A percentile compares a stretch with the other conserved stretches of the same genome.
Evolutionary conservation across 2,113 vertebrate genomes (phyloP).

Genomic region (Equus quagga): DNA sequence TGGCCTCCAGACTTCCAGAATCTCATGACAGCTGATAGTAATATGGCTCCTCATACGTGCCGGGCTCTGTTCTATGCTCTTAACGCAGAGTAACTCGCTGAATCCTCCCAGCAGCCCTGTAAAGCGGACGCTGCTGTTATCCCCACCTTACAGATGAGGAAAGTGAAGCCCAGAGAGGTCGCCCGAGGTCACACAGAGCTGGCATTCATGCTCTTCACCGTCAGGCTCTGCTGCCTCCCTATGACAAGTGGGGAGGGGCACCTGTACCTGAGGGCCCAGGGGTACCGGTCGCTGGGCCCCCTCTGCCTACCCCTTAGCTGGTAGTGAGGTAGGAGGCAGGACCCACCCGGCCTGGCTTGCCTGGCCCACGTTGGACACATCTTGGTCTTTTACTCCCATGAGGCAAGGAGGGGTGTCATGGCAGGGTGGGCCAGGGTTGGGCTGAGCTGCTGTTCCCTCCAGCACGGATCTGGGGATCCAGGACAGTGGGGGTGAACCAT

Average conservation of each 20-base stretch:
- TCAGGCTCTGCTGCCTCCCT: background rate
- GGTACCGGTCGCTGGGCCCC: accelerated
- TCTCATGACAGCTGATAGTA: background rate
- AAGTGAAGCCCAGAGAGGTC: background rate
- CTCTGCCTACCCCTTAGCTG: background rate
- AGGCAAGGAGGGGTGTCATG: background rate
- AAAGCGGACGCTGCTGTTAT: accelerated
- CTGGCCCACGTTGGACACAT: background rate
- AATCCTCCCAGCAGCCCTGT: no score
- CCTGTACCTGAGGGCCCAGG: accelerated
- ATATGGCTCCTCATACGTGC: background rate
- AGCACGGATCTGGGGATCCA: background rate
- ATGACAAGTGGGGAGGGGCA: background rate
- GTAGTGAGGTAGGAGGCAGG: background rate
- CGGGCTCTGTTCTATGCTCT: background rate
- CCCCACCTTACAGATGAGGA: background rate
- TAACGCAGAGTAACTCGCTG: accelerated
- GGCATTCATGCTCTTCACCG: background rate
- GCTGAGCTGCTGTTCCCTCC: background rate
- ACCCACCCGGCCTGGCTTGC: no score
- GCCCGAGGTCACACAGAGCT: background rate
- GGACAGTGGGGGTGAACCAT: background rate
- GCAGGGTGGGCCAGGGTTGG: background rate
- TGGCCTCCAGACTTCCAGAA: background rate
- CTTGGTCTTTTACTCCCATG: background rate